Evolutionary conservation across 2,888 invertebrate genomes (phyloP).

Genomic region (Crossocerus cetratus): DNA sequence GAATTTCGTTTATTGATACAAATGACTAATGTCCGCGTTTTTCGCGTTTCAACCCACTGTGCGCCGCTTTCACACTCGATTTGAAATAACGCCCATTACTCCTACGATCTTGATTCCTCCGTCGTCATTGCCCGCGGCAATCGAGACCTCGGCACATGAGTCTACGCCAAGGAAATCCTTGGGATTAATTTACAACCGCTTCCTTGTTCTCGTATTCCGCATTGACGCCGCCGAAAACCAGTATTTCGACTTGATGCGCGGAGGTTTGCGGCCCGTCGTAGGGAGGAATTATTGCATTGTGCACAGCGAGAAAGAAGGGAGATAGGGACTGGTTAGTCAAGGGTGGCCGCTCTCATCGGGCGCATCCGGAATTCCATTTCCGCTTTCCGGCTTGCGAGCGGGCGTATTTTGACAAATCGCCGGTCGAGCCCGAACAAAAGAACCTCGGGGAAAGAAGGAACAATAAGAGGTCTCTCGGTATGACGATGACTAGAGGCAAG

Average conservation of each 20-base stretch:
- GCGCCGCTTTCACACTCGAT: too few species aligned
- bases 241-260: constrained; percentile 4
- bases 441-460: constrained; percentile 25
- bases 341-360: background rate
- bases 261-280: background rate
- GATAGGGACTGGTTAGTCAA: background rate
- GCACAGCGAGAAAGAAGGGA: background rate
- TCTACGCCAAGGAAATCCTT: too few species aligned
- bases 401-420: constrained; percentile 35
- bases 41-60: too few species aligned
- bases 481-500: background rate
- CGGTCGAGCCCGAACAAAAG: constrained; percentile 22
- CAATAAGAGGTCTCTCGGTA: constrained; percentile 28
- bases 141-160: too few species aligned
- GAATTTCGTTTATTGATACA: too few species aligned
- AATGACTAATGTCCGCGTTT: too few species aligned
- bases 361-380: constrained; percentile 32
- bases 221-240: constrained; percentile 14
- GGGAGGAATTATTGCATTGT: background rate
- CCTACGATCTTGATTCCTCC: background rate
- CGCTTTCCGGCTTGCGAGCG: constrained; percentile 1
- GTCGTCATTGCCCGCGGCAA: constrained; percentile 21
- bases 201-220: constrained; percentile 16
- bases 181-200: constrained; percentile 10
- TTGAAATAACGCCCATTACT: too few species aligned